These are phyloP conservation scores for Lacanobia wlatinum DNA, from an alignment of 2,888 invertebrate species.

Conservation along the genomic window DNA sequence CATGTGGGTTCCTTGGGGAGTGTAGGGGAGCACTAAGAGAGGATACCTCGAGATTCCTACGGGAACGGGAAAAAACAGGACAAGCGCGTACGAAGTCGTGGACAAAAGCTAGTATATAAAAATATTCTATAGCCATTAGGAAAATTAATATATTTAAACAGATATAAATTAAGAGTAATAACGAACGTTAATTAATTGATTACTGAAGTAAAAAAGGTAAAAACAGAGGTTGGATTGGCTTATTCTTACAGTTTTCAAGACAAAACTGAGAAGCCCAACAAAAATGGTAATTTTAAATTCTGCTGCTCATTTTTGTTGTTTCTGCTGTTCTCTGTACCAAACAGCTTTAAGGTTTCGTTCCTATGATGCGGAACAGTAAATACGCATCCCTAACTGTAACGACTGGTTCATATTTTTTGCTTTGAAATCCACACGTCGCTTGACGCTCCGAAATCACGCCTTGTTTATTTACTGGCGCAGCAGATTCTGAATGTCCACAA, in stretches of 20 bases:
- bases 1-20: no score
- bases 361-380: constrained; percentile 27
- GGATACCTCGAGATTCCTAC: no score
- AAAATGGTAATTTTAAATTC: background rate
- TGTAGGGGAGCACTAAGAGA: no score
- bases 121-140: no score
- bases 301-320: background rate
- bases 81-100: no score
- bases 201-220: background rate
- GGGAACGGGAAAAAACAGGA: no score
- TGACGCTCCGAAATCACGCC: constrained; percentile 34
- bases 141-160: background rate
- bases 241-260: background rate
- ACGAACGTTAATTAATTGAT: background rate
- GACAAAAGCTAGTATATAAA: no score
- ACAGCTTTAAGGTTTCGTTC: constrained; percentile 9
- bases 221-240: background rate
- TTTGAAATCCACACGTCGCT: constrained; percentile 36
- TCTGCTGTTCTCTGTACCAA: background rate
- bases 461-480: constrained; percentile 41
- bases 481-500: constrained; percentile 30
- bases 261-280: background rate
- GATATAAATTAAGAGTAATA: background rate
- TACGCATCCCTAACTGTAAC: constrained; percentile 15
- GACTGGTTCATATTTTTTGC: constrained; percentile 37